Evolutionary conservation across 2,113 vertebrate species (phyloP), one percentile per base, ranked within the genome.

Genomic region (Galbula dea): DNA sequence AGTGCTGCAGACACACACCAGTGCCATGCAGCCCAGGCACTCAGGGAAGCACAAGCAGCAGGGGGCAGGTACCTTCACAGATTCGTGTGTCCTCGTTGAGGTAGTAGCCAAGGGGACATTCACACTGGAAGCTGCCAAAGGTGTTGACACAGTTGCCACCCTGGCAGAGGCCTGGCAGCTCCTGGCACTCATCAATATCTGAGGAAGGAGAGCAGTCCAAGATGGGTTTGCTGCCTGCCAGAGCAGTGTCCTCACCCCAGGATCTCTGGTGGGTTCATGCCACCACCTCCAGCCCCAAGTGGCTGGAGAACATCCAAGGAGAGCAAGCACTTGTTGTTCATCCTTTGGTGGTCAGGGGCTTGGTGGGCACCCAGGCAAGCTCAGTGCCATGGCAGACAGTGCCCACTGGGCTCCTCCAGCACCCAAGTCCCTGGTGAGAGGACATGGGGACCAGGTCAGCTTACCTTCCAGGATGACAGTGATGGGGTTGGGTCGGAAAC

Each of bases 181-280:
- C 98, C 96, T 99, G 98, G 95, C 99, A 99, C 91, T 99, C 98
- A 0, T 99, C 98, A 1, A 99, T 99, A 91, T 99, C 99, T 99
- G 93, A 34, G 72, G 66, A 78, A 55, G 30, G 24, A 83, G 51
- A 86, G 76, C 19, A 36, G 7, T 0, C 3, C 4, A 65, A 76
- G 68, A 61, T 34, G 15, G 22, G 63, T 9, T 59, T n/a, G 41
- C 16, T 17, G 21, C 72, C 72, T 41, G 45, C 20, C 52, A 13
- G 16, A 1, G 13, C 48, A 46, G 18, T 5, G 34, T 29, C 62
- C 29, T 14, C 75, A 83, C 26, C 45, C 34, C 3, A 0, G 59
- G 23, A 43, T 14, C 41, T 23, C 21, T 3, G 0, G 2, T 0
- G 11, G 17, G 30, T 4, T 32, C 62, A 49, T 23, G 22, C 52